Conservation (phyloP, 2,888 invertebrate species). For the Alcis repandata region DNA sequence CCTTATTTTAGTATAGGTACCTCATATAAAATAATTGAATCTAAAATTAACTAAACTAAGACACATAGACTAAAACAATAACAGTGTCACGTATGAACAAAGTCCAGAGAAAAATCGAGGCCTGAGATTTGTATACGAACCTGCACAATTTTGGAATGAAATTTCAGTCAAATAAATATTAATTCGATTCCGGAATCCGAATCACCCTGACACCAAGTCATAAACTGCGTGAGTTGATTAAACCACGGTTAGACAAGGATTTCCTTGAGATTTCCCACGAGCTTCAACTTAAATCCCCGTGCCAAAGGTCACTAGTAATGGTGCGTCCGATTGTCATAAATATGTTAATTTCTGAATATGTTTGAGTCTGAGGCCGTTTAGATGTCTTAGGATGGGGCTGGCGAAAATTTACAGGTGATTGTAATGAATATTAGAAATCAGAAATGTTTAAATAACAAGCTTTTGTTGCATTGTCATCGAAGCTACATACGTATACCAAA, state of each 20-base stretch:
- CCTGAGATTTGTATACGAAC: no score
- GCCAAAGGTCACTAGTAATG: constrained; percentile 15
- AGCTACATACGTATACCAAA: no score
- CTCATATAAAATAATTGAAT: no score
- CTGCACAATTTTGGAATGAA: no score
- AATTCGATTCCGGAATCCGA: constrained; percentile 1
- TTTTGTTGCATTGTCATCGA: no score
- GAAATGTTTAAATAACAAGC: no score
- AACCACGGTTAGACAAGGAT: constrained; percentile 13
- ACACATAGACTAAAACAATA: no score
- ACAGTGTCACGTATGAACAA: no score
- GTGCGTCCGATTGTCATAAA: constrained; percentile 23
- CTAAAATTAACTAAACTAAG: no score
- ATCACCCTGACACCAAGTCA: no score
- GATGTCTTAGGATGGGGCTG: background rate
- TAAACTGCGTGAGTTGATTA: constrained; percentile 18
- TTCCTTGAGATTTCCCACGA: constrained; percentile 26
- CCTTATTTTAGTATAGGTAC: no score
- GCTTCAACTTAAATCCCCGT: constrained; percentile 10
- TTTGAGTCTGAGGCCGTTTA: background rate
- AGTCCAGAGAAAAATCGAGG: no score
- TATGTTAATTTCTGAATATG: constrained; percentile 24
- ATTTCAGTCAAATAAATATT: background rate
- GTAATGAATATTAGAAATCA: background rate
- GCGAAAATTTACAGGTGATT: background rate